Percentiles rank a stretch among this genome's conserved stretches.
These are phyloP conservation scores for Ostrea denselamellosa DNA, from an alignment of 1,140 invertebrate species.

Conservation along the genomic window DNA sequence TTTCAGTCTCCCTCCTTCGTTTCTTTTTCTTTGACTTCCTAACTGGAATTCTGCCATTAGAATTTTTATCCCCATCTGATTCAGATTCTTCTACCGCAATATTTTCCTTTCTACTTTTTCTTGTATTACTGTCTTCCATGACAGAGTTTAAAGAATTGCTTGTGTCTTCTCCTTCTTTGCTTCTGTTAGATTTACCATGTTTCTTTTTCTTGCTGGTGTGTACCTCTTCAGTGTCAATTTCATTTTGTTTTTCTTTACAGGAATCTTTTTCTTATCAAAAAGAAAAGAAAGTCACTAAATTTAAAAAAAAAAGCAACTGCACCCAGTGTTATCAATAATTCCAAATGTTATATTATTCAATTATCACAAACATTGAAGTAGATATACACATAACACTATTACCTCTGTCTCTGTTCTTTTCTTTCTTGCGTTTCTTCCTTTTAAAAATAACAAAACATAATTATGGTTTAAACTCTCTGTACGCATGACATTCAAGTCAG, in stretches of 20 bases:
- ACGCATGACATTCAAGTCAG: no score
- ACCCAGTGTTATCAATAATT: neutral
- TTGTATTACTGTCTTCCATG: no score
- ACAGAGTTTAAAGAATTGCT: neutral
- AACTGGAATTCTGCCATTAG: neutral
- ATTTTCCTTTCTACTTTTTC: no score
- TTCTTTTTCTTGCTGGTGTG: conserved; percentile 34
- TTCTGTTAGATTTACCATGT: neutral
- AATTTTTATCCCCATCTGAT: conserved; percentile 25
- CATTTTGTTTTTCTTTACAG: neutral
- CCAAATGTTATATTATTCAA: neutral
- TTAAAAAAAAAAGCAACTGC: neutral
- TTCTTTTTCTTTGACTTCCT: conserved; percentile 37
- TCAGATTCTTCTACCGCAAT: neutral
- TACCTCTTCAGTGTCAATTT: neutral
- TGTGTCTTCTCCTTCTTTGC: neutral
- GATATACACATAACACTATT: neutral
- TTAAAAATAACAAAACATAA: neutral
- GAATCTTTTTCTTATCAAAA: neutral
- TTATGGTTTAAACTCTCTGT: no score
- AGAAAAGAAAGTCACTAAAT: neutral
- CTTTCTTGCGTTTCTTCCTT: conserved; percentile 36
- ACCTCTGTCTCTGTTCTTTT: neutral
- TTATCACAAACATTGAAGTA: neutral
- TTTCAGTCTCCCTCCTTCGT: conserved; percentile 23